Evolutionary conservation across 1,140 invertebrate genomes (phyloP).

Genomic region (Berghia stephanieae): DNA sequence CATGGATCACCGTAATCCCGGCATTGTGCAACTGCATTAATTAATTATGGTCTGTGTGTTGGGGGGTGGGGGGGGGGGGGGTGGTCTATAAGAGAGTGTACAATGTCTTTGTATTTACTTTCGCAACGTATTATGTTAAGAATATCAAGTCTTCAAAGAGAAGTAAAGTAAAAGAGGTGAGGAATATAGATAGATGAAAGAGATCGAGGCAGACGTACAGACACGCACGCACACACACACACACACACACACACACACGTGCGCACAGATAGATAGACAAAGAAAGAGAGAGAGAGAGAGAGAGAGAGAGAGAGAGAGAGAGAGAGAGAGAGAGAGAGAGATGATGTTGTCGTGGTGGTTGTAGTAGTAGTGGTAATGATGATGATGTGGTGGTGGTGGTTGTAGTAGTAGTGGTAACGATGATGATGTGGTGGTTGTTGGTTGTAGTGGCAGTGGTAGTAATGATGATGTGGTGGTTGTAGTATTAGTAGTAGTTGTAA

Average conservation of each 20-base stretch:
- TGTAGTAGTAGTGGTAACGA: neutral
- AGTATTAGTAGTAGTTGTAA: neutral
- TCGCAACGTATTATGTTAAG: neutral
- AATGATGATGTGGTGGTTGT: neutral
- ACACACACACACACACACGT: slow-evolving; percentile 3
- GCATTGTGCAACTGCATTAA: no score
- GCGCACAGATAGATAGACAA: neutral
- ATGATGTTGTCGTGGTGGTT: neutral
- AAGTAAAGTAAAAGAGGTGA: neutral
- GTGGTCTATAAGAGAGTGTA: no score
- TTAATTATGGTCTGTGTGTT: no score
- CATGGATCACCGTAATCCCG: no score
- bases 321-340: slow-evolving; percentile 31
- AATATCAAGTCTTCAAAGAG: neutral
- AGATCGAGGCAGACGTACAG: neutral
- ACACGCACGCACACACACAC: slow-evolving; percentile 5
- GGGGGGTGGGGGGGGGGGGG: no score
- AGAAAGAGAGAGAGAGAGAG: neutral
- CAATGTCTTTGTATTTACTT: neutral
- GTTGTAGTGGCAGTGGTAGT: slow-evolving; percentile 1
- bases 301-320: slow-evolving; percentile 33
- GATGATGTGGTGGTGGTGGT: neutral
- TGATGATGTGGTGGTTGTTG: neutral
- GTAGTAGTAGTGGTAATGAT: neutral
- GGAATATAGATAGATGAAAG: neutral